Conservation (phyloP, 2,113 vertebrate species). For the Hassar affinis region DNA sequence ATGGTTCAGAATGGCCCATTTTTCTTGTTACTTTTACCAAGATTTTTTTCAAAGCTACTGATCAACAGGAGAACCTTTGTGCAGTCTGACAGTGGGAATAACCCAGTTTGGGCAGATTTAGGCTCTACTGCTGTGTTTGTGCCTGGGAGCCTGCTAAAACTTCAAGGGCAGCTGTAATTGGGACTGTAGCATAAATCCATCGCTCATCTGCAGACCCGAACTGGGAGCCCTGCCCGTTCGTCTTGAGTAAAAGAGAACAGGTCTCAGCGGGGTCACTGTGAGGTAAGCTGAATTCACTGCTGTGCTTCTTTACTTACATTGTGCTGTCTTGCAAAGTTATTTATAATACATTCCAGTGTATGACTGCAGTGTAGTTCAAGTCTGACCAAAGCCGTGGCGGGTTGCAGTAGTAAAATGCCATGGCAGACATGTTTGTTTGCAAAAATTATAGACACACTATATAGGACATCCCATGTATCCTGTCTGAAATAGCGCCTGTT, state of each 20-base stretch:
- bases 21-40: neutral
- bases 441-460: neutral
- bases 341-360: neutral
- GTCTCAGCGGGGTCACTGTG: too few relatives aligned
- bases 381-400: neutral
- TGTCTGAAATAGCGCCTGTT: neutral
- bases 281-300: conserved; percentile 7
- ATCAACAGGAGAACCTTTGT: neutral
- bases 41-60: neutral
- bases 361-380: neutral
- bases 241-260: conserved; percentile 38
- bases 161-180: neutral
- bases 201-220: conserved; percentile 27
- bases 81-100: neutral
- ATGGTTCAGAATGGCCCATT: neutral
- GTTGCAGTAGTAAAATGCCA: neutral
- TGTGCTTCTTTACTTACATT: neutral
- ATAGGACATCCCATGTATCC: neutral
- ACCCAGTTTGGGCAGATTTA: neutral
- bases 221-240: conserved; percentile 56
- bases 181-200: neutral
- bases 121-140: conserved; percentile 19
- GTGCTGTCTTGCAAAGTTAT: neutral
- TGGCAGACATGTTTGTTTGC: neutral
- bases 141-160: conserved; percentile 58